Conservation (phyloP, 37 sponge, comb jelly and placozoan species). For the Cladorhizidae sp. region DNA sequence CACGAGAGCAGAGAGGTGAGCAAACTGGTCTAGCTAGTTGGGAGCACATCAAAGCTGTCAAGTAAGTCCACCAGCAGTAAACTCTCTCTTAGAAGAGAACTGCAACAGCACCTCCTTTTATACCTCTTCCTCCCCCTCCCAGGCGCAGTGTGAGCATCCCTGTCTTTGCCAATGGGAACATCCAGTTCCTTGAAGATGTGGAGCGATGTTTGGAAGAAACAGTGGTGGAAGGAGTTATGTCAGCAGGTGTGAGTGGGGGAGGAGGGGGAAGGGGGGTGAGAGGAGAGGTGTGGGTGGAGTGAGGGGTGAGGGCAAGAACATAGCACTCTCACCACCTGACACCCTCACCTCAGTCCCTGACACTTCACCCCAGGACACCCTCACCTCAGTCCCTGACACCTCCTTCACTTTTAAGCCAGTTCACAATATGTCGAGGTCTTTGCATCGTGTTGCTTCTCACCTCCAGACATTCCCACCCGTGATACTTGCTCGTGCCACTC, state of each 20-base stretch:
- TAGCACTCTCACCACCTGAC: too few relatives aligned
- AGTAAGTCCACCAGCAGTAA: too few relatives aligned
- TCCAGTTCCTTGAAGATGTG: slow-evolving; percentile 82
- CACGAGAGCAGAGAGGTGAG: slow-evolving; percentile 88
- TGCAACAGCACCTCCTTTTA: background rate
- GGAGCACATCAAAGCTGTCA: slow-evolving; percentile 92
- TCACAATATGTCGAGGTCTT: too few relatives aligned
- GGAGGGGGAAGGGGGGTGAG: background rate
- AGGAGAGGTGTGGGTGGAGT: too few relatives aligned
- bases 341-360: too few relatives aligned
- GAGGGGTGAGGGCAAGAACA: background rate
- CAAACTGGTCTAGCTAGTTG: slow-evolving; percentile 94
- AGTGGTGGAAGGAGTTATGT: slow-evolving; percentile 93
- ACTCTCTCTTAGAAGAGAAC: too few relatives aligned
- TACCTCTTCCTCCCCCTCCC: background rate
- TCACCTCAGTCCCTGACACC: too few relatives aligned
- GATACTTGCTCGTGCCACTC: too few relatives aligned
- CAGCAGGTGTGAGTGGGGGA: slow-evolving; percentile 66
- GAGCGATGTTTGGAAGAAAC: slow-evolving; percentile 80
- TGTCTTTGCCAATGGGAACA: slow-evolving; percentile 98
- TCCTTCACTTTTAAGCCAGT: too few relatives aligned
- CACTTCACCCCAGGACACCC: too few relatives aligned
- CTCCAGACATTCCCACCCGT: too few relatives aligned
- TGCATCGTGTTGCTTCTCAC: too few relatives aligned
- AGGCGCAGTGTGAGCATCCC: slow-evolving; percentile 86